phyloP scores from a whole-genome alignment of 2,888 invertebrate genomes.

The Hemicrepidius hirtus region DNA sequence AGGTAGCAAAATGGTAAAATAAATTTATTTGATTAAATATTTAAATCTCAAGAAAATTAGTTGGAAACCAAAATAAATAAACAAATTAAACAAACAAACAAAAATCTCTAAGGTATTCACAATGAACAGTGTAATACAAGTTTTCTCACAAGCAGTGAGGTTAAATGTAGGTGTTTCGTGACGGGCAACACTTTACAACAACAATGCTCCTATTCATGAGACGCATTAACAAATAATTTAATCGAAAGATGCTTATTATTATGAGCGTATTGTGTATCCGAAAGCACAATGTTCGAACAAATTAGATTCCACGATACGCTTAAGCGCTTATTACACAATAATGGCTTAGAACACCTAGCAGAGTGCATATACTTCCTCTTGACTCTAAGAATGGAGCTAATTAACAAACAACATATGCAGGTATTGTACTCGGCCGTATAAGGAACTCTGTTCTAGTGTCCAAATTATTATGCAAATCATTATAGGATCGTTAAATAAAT shows the following conservation, averaged over 20 bases:
- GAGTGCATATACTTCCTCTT: slow-evolving; percentile 13
- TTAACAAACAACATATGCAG: slow-evolving; percentile 44
- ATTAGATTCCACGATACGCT: slow-evolving; percentile 49
- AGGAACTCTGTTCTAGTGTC: slow-evolving; percentile 35
- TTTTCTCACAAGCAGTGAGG: slow-evolving; percentile 47
- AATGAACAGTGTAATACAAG: not conserved
- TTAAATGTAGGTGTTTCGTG: slow-evolving; percentile 52
- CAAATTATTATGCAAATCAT: slow-evolving; percentile 45
- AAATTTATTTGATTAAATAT: too few relatives aligned
- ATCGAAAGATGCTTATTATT: slow-evolving; percentile 49
- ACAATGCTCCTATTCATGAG: slow-evolving; percentile 49
- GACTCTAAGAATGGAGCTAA: slow-evolving; percentile 45
- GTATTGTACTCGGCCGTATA: slow-evolving; percentile 43
- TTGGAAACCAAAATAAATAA: too few relatives aligned
- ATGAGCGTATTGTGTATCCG: slow-evolving; percentile 41
- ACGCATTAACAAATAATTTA: slow-evolving; percentile 50
- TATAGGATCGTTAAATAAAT: slow-evolving; percentile 42
- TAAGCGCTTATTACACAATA: slow-evolving; percentile 46
- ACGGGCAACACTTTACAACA: slow-evolving; percentile 50
- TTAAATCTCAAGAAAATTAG: not conserved
- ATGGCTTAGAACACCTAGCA: slow-evolving; percentile 42
- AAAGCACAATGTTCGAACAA: slow-evolving; percentile 49
- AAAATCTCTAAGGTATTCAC: not conserved
- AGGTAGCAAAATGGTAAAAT: too few relatives aligned
- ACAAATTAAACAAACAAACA: not conserved